Base-by-base conservation (phyloP, 2,888 invertebrate genomes). In the Eulithis prunata region DNA sequence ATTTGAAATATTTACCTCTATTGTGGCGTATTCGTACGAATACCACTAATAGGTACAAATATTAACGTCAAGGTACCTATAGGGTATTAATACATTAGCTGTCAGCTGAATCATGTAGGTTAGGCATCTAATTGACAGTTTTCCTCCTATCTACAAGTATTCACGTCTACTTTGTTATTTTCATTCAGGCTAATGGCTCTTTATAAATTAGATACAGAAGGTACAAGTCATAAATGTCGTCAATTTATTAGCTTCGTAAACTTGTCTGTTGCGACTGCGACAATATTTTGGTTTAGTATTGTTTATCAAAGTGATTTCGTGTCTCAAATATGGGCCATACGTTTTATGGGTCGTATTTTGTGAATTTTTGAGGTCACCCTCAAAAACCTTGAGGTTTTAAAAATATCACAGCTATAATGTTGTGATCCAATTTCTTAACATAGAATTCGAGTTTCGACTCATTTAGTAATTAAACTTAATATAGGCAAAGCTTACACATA, bases 171-270 rank as follows among this genome's bases (percentile, higher is more conserved):
- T 71, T 67, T 60, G 65, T 14, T 61, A 49, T 57, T 13, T 58
- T 14, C 47, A 62, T 68, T 58, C 7, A 64, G 68, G 62, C 62
- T 62, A 68, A 64, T 64, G 41, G 52, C 54, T 54, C 14, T 51
- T 57, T 57, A 64, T 65, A 68, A 68, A 64, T 51, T 53, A 28
- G 59, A 28, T 38, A 36, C 51, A 45, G 32, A 45, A 60, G 59
- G 57, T 28, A 60, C 59, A 43, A 56, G 60, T 63, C 56, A 47
- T 63, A 49, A 49, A 49, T 57, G 57, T 55, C 54, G 28, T 12
- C 57, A 47, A 60, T 64, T 61, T 54, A 64, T 64, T 61, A 28
- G 43, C 49, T 14, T 14, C 45, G 54, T 64, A 61, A 67, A 60
- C 14, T 54, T 60, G 57, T 53, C 21, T 49, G 56, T 47, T 57